A percentile compares a stretch with the other conserved stretches of the same genome.
Conservation (phyloP, 2,888 invertebrate genomes). For the Dorcus parallelipipedus region DNA sequence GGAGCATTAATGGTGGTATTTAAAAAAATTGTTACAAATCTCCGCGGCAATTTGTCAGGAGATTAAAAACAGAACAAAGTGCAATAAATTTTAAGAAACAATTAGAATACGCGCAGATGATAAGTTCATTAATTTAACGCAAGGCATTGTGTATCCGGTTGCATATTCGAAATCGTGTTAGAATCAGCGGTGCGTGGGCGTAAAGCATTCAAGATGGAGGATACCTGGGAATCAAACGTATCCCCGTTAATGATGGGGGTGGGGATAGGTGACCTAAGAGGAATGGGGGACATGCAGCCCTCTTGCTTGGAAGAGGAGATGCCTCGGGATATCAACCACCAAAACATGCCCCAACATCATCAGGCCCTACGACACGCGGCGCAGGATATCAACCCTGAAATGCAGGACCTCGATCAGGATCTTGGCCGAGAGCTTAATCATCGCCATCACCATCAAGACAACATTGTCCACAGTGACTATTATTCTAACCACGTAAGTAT, state of each 20-base stretch:
- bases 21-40: neutral
- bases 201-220: slow-evolving; percentile 44
- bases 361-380: slow-evolving; percentile 26
- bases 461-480: slow-evolving; percentile 35
- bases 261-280: slow-evolving; percentile 42
- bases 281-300: slow-evolving; percentile 40
- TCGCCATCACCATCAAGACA: slow-evolving; percentile 31
- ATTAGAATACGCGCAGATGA: no score
- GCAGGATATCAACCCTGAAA: slow-evolving; percentile 29
- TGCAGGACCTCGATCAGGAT: slow-evolving; percentile 41
- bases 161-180: neutral
- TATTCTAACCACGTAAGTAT: slow-evolving; percentile 40
- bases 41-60: neutral
- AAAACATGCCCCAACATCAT: slow-evolving; percentile 36
- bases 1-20: no score
- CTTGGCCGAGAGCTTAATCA: slow-evolving; percentile 35
- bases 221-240: slow-evolving; percentile 48
- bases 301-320: slow-evolving; percentile 29
- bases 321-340: slow-evolving; percentile 33
- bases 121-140: no score
- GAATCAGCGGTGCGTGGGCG: slow-evolving; percentile 25
- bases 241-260: slow-evolving; percentile 50
- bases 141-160: neutral
- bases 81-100: neutral
- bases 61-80: neutral